A percentile compares a stretch with the other conserved stretches of the same genome.
Conservation (phyloP, 23 tunicate species). For the Halocynthia roretzi region DNA sequence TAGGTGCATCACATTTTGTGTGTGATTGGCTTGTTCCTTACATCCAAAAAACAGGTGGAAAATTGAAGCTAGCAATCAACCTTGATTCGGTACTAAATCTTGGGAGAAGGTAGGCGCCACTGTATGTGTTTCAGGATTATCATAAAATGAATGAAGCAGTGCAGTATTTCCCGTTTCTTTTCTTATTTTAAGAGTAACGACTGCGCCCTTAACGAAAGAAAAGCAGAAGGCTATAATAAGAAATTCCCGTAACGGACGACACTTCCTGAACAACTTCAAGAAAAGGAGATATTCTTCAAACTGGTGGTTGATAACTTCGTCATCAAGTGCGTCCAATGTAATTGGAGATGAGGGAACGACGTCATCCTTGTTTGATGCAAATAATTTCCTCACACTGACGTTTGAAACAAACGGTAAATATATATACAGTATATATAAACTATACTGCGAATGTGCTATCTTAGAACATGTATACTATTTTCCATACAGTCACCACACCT, state of each 20-base stretch:
- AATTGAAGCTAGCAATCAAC: constrained; percentile 41
- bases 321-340: constrained; percentile 3
- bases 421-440: too few species aligned
- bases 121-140: too few species aligned
- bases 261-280: background rate
- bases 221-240: too few species aligned
- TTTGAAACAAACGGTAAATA: too few species aligned
- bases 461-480: too few species aligned
- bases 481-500: too few species aligned
- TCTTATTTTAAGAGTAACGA: too few species aligned
- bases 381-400: too few species aligned
- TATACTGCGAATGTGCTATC: too few species aligned
- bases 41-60: constrained; percentile 36
- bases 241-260: background rate
- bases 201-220: too few species aligned
- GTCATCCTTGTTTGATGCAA: background rate
- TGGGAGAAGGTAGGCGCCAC: constrained; percentile 34
- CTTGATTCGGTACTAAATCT: constrained; percentile 63
- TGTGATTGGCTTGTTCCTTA: constrained; percentile 76
- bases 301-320: constrained; percentile 26
- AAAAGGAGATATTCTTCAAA: background rate
- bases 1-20: constrained; percentile 66
- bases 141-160: too few species aligned
- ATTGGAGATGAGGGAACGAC: background rate
- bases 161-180: too few species aligned